These are phyloP conservation scores for Sinohyriopsis cumingii DNA, from an alignment of 2,888 invertebrate species.

Conservation along the genomic window DNA sequence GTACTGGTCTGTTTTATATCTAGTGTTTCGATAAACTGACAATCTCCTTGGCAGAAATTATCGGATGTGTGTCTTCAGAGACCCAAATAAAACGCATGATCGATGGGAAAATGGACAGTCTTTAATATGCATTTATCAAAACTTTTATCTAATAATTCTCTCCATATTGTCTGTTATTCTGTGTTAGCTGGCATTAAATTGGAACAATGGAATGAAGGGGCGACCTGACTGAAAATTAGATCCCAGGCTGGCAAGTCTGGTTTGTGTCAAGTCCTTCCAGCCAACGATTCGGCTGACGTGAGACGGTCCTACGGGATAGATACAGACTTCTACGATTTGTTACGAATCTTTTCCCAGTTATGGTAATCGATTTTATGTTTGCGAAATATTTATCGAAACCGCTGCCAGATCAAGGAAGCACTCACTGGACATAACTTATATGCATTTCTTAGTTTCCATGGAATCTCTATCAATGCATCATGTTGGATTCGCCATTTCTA, in stretches of 20 bases:
- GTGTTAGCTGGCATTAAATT: conserved; percentile 54
- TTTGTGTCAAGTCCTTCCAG: conserved; percentile 39
- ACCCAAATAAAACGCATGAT: neutral
- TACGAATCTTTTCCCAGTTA: conserved; percentile 34
- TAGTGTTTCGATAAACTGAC: conserved; percentile 13
- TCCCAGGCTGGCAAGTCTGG: conserved; percentile 48
- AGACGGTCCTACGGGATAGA: conserved; percentile 31
- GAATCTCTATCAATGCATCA: too few relatives aligned
- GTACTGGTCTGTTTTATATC: conserved; percentile 17
- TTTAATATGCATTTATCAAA: conserved; percentile 59
- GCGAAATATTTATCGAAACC: too few relatives aligned
- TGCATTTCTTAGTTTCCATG: too few relatives aligned
- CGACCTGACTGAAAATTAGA: conserved; percentile 54
- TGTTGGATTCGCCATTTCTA: too few relatives aligned
- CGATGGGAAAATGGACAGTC: conserved; percentile 37
- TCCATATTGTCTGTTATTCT: conserved; percentile 54
- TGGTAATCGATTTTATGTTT: too few relatives aligned
- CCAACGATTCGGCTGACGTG: conserved; percentile 27
- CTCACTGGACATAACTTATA: too few relatives aligned
- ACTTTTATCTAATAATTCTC: conserved; percentile 59
- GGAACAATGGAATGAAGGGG: conserved; percentile 56
- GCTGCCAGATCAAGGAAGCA: too few relatives aligned
- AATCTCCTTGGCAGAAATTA: conserved; percentile 21
- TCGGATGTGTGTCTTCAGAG: conserved; percentile 10
- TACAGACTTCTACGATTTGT: conserved; percentile 39